Evolutionary conservation across 2,888 invertebrate genomes (phyloP).

Genomic region (Chromoteleia sp.): DNA sequence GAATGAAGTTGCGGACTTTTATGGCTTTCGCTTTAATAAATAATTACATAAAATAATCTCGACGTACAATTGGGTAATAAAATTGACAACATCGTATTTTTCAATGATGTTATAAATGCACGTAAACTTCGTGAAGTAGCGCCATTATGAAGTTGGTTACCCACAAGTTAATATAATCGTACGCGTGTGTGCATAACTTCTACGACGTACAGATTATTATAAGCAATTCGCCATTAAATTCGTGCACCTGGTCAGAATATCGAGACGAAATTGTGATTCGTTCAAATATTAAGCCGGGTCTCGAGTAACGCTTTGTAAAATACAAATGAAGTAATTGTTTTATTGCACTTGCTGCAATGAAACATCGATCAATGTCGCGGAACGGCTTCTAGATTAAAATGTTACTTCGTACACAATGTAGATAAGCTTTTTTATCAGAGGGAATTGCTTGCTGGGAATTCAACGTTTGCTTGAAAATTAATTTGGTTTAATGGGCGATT

Average conservation of each 20-base stretch:
- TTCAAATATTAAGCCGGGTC: not conserved
- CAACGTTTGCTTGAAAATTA: slow-evolving; percentile 32
- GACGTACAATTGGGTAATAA: slow-evolving; percentile 11
- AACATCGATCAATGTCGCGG: slow-evolving; percentile 45
- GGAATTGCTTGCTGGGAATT: slow-evolving; percentile 12
- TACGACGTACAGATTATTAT: not conserved
- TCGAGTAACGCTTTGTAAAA: slow-evolving; percentile 1
- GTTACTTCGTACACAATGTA: slow-evolving; percentile 39
- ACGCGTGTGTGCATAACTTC: not conserved
- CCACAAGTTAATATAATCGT: slow-evolving; percentile 17
- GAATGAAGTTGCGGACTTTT: slow-evolving; percentile 10
- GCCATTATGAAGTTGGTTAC: not conserved
- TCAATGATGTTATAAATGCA: slow-evolving; percentile 2
- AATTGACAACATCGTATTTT: slow-evolving; percentile 24
- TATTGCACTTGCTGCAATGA: slow-evolving; percentile 18
- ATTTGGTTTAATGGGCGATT: slow-evolving; percentile 47
- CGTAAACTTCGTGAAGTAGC: slow-evolving; percentile 20
- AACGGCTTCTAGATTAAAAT: slow-evolving; percentile 38
- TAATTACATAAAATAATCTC: slow-evolving; percentile 5
- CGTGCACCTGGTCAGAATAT: not conserved
- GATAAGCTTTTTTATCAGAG: slow-evolving; percentile 20
- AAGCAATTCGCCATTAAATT: slow-evolving; percentile 6
- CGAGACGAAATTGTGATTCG: not conserved
- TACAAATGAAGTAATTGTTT: slow-evolving; percentile 26
- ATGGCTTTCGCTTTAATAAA: slow-evolving; percentile 24